phyloP scores from a whole-genome alignment of 2,797 vertebrate species.

The Tauraco hartlaubi region DNA sequence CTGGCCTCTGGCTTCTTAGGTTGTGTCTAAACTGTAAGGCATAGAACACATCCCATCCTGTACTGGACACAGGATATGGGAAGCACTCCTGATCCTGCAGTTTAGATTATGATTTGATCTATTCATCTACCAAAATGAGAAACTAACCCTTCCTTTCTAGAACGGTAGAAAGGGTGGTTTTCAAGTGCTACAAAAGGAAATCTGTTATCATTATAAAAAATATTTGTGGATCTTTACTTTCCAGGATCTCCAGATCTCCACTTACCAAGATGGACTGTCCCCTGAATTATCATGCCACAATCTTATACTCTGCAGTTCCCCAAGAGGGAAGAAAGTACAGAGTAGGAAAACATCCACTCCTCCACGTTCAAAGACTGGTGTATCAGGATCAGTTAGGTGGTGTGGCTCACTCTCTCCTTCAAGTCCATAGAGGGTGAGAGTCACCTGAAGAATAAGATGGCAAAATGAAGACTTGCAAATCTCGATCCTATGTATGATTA shows the following conservation, averaged over 20 bases:
- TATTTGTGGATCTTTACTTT: neutral
- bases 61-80: neutral
- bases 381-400: constrained; percentile 86
- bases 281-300: constrained; percentile 97
- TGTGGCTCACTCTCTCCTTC: constrained; percentile 95
- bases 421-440: constrained; percentile 87
- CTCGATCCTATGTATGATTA: rapidly evolving
- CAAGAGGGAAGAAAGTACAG: constrained; percentile 92
- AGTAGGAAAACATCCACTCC: constrained; percentile 91
- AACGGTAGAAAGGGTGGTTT: neutral
- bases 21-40: neutral
- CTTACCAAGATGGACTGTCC: constrained; percentile 88
- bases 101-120: neutral
- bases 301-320: constrained; percentile 89
- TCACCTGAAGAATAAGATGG: constrained; percentile 83
- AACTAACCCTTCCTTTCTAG: neutral
- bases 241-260: neutral
- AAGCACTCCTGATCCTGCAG: neutral
- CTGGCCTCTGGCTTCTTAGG: neutral
- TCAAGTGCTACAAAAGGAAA: neutral
- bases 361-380: constrained; percentile 89
- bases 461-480: neutral
- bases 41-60: neutral
- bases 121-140: neutral
- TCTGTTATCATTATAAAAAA: neutral